These are phyloP conservation scores for Cladopsammia gracilis DNA, from an alignment of 64 coral and sea anemone genomes.

Conservation along the genomic window DNA sequence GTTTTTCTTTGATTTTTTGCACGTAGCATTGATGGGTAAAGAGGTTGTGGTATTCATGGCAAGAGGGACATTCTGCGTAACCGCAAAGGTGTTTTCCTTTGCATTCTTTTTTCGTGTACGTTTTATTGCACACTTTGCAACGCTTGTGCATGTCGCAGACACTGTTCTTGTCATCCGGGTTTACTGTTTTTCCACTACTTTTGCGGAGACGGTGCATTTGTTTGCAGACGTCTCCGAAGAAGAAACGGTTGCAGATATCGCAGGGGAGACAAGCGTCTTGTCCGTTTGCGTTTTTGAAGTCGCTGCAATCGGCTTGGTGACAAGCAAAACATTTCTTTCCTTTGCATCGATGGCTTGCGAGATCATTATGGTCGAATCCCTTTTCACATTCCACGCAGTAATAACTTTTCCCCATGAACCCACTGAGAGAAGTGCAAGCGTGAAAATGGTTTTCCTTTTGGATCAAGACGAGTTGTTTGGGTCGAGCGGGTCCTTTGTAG, in stretches of 20 bases:
- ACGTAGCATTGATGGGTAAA: too few relatives aligned
- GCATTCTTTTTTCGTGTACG: too few relatives aligned
- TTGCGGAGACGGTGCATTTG: background rate
- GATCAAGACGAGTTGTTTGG: too few relatives aligned
- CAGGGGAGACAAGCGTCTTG: background rate
- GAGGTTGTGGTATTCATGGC: too few relatives aligned
- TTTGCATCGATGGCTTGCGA: background rate
- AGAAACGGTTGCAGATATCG: background rate
- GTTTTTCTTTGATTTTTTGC: too few relatives aligned
- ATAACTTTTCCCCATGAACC: too few relatives aligned
- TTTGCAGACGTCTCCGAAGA: background rate
- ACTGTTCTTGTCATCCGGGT: background rate
- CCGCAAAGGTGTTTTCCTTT: too few relatives aligned
- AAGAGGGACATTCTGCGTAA: too few relatives aligned
- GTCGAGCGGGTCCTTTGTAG: background rate
- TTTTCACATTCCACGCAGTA: slow-evolving; percentile 7
- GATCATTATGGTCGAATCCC: slow-evolving; percentile 3
- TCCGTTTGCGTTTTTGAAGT: background rate
- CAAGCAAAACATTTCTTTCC: background rate
- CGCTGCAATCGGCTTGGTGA: background rate
- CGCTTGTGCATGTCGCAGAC: background rate
- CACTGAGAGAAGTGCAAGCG: too few relatives aligned
- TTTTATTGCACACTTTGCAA: too few relatives aligned
- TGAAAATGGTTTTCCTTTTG: too few relatives aligned
- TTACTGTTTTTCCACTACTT: too few relatives aligned